These are phyloP conservation scores for Pampus argenteus DNA, from an alignment of 2,797 vertebrate genomes.

Conservation along the genomic window DNA sequence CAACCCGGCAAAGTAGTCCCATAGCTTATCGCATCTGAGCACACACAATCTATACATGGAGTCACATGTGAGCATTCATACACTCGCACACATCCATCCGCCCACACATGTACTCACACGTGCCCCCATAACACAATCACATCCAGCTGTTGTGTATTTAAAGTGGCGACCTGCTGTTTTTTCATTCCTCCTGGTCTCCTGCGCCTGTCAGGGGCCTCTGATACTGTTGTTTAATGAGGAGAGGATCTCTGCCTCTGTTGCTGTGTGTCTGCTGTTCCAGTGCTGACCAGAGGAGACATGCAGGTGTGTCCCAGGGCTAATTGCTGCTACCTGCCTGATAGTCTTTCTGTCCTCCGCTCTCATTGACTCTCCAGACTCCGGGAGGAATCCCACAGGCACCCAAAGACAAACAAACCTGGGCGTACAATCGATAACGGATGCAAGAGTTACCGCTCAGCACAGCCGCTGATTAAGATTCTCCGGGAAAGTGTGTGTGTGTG, in stretches of 20 bases:
- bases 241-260: constrained; percentile 46
- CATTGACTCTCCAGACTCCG: constrained; percentile 77
- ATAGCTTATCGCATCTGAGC: constrained; percentile 31
- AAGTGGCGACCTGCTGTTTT: constrained; percentile 67
- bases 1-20: constrained; percentile 23
- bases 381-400: constrained; percentile 72
- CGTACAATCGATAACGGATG: constrained; percentile 81
- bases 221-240: constrained; percentile 70
- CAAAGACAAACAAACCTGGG: constrained; percentile 83
- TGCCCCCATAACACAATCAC: constrained; percentile 21
- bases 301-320: constrained; percentile 76
- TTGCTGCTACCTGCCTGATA: constrained; percentile 77
- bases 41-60: constrained; percentile 12
- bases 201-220: constrained; percentile 60
- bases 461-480: constrained; percentile 78
- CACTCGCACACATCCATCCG: constrained; percentile 13
- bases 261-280: constrained; percentile 49
- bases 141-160: constrained; percentile 60
- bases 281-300: constrained; percentile 73
- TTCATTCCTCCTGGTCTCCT: constrained; percentile 44
- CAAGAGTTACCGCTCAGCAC: constrained; percentile 71
- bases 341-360: constrained; percentile 72
- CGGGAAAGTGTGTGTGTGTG: constrained; percentile 39
- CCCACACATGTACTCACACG: constrained; percentile 26
- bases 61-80: constrained; percentile 4